Conservation (phyloP, 2,888 invertebrate genomes). For the Deroplatys truncata region DNA sequence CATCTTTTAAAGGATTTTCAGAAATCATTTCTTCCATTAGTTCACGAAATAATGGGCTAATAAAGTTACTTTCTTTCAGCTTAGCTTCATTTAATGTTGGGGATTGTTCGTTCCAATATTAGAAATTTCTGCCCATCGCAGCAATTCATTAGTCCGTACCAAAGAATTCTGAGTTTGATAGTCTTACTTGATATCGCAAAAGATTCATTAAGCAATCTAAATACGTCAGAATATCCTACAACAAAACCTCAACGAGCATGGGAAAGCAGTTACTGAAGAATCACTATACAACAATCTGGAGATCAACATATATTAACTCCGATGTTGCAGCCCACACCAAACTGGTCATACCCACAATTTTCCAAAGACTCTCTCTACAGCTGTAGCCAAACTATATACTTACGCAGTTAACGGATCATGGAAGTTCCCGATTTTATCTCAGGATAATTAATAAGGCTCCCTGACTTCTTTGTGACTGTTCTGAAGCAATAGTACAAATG, state of each 20-base stretch:
- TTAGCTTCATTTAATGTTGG: too few species aligned
- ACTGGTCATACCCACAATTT: background rate
- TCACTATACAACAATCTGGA: background rate
- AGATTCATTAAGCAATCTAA: too few species aligned
- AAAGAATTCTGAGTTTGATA: too few species aligned
- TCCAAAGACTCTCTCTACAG: background rate
- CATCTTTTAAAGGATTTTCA: too few species aligned
- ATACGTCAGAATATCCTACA: background rate
- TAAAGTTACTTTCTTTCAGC: too few species aligned
- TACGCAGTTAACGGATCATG: background rate
- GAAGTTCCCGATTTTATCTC: background rate
- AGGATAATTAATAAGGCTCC: background rate
- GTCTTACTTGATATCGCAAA: too few species aligned
- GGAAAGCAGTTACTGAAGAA: background rate
- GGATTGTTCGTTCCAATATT: too few species aligned
- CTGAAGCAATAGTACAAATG: background rate
- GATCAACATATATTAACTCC: background rate
- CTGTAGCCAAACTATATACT: background rate
- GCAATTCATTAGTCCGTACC: too few species aligned
- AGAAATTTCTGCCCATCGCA: too few species aligned
- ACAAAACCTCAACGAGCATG: background rate
- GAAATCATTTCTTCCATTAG: too few species aligned
- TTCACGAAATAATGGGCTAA: too few species aligned
- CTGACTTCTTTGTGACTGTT: background rate
- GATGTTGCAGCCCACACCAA: background rate